Conservation (phyloP, 2,888 invertebrate species). For the Sipha maydis region DNA sequence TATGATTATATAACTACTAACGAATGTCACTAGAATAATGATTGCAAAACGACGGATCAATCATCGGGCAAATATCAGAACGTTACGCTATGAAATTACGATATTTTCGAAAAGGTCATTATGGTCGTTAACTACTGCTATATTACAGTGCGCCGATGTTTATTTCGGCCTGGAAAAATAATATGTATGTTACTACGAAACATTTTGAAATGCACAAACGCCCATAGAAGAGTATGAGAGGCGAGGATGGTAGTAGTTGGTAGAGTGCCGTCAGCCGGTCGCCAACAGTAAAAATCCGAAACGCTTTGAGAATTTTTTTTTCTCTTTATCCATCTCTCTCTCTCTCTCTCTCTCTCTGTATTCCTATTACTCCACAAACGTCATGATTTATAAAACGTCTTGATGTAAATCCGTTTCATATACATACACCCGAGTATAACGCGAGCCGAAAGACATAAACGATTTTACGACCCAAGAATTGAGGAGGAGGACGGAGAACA, state of each 20-base stretch:
- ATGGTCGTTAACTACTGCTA: not conserved
- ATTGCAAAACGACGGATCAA: slow-evolving; percentile 15
- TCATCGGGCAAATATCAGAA: not conserved
- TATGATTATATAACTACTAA: slow-evolving; percentile 17
- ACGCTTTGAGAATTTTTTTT: not conserved
- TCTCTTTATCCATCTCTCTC: not conserved
- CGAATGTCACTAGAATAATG: not conserved
- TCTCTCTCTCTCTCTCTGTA: not conserved
- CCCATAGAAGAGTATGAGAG: not conserved
- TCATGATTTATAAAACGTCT: slow-evolving; percentile 47
- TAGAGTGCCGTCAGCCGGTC: slow-evolving; percentile 44
- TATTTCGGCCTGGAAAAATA: slow-evolving; percentile 12
- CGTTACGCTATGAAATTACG: not conserved
- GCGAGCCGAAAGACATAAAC: slow-evolving; percentile 42
- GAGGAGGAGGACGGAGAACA: not conserved
- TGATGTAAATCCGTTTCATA: slow-evolving; percentile 47
- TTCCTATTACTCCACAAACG: not conserved
- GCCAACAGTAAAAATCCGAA: slow-evolving; percentile 37
- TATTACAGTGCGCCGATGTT: not conserved
- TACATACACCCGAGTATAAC: not conserved
- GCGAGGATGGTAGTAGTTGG: not conserved
- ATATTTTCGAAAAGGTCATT: slow-evolving; percentile 20
- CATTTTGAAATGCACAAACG: slow-evolving; percentile 11
- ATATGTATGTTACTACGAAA: not conserved
- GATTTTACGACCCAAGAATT: slow-evolving; percentile 50